These are phyloP conservation scores for Callopanchax toddi DNA, from an alignment of 2,113 vertebrate species.

Conservation along the genomic window DNA sequence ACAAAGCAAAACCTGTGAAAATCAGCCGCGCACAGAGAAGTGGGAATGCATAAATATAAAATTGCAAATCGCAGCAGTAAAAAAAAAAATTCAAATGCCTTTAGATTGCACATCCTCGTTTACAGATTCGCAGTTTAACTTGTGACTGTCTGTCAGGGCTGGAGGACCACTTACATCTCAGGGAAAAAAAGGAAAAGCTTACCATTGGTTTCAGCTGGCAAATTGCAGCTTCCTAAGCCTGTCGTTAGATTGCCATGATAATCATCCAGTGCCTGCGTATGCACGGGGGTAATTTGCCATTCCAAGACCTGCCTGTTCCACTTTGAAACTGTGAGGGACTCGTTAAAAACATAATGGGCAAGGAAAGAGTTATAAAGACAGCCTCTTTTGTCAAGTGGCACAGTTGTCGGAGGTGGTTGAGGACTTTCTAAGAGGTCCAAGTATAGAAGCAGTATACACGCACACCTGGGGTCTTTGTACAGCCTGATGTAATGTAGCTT, in stretches of 20 bases:
- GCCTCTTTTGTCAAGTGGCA: constrained; percentile 59
- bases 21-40: constrained; percentile 18
- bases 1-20: constrained; percentile 59
- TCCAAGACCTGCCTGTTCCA: constrained; percentile 72
- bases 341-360: constrained; percentile 67
- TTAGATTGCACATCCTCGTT: constrained; percentile 47
- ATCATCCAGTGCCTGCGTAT: constrained; percentile 67
- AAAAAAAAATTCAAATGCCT: constrained; percentile 42
- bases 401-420: constrained; percentile 54
- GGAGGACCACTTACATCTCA: constrained; percentile 61
- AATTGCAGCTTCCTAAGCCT: constrained; percentile 75
- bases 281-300: constrained; percentile 73
- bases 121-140: constrained; percentile 53
- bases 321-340: constrained; percentile 68
- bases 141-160: constrained; percentile 66
- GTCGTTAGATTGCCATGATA: constrained; percentile 72
- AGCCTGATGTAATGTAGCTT: constrained; percentile 8
- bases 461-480: constrained; percentile 72
- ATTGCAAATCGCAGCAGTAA: constrained; percentile 23
- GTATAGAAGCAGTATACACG: constrained; percentile 52
- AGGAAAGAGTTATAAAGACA: constrained; percentile 60
- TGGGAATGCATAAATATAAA: constrained; percentile 18
- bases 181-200: constrained; percentile 17
- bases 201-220: constrained; percentile 70
- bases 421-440: constrained; percentile 60